Percentiles rank a stretch among this genome's conserved stretches.
Conservation (phyloP, 2,888 invertebrate species). For the Pristionchus fissidentatus region DNA sequence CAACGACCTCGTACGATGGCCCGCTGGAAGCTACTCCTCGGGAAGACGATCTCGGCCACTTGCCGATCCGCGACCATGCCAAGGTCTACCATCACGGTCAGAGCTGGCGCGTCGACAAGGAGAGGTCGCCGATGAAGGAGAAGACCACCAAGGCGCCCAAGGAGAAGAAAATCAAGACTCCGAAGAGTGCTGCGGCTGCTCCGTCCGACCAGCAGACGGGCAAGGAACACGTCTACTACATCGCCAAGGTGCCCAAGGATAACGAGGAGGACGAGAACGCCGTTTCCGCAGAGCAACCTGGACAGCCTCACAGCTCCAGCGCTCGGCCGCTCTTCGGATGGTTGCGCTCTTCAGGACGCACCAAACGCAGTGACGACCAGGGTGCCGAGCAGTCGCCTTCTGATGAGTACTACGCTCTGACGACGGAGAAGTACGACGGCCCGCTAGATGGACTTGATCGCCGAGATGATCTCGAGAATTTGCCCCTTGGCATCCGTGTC, state of each 20-base stretch:
- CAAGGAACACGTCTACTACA: conserved; percentile 40
- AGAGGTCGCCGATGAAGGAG: conserved; percentile 40
- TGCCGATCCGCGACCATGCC: conserved; percentile 31
- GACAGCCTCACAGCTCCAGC: background rate
- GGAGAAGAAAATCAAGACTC: conserved; percentile 27
- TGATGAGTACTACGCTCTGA: conserved; percentile 29
- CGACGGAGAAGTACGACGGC: conserved; percentile 20
- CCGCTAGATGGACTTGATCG: conserved; percentile 38
- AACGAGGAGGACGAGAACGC: conserved; percentile 27
- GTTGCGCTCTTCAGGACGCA: conserved; percentile 27
- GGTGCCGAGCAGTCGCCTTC: conserved; percentile 14
- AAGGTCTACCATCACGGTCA: conserved; percentile 20
- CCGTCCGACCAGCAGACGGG: background rate
- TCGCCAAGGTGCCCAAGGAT: conserved; percentile 45
- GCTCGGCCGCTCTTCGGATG: conserved; percentile 37
- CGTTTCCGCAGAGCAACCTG: background rate
- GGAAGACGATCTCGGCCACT: conserved; percentile 21
- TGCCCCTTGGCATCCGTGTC: conserved; percentile 30
- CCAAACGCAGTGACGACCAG: conserved; percentile 6
- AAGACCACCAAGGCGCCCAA: conserved; percentile 25
- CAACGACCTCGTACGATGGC: conserved; percentile 36
- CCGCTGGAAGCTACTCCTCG: conserved; percentile 37
- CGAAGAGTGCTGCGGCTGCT: background rate
- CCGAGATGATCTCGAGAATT: conserved; percentile 33
- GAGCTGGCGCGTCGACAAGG: conserved; percentile 38